Evolutionary conservation across 2,888 invertebrate genomes (phyloP).

Genomic region (Cybosia mesomella): DNA sequence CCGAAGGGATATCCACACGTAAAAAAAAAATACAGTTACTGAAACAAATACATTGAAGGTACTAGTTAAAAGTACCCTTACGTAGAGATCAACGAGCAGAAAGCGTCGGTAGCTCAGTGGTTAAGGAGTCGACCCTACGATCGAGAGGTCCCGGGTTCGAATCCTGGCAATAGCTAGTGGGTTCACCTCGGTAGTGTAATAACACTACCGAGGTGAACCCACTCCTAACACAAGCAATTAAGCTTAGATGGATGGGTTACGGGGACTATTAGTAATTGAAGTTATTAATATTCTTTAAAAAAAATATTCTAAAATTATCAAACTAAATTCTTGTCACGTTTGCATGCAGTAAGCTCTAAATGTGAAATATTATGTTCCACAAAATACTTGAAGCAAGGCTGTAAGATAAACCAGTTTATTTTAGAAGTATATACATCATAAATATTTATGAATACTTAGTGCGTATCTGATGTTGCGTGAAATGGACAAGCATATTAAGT

Average conservation of each 20-base stretch:
- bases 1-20: no score
- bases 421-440: slow-evolving; percentile 1
- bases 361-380: slow-evolving; percentile 30
- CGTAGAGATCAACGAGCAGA: background rate
- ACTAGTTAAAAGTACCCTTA: background rate
- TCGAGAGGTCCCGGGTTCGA: no score
- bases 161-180: no score
- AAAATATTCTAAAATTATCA: background rate
- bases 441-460: slow-evolving; percentile 19
- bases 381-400: slow-evolving; percentile 3
- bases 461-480: slow-evolving; percentile 15
- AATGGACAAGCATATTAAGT: background rate
- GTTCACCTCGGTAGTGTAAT: no score
- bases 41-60: background rate
- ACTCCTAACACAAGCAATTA: no score
- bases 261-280: no score
- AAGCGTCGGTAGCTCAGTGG: no score
- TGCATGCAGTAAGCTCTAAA: slow-evolving; percentile 16
- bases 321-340: slow-evolving; percentile 10
- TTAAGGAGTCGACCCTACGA: no score
- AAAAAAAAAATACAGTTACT: no score
- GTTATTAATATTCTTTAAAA: no score
- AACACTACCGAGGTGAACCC: no score
- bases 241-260: no score
- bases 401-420: slow-evolving; percentile 4